A percentile compares a stretch with the other conserved stretches of the same genome.
Conservation (phyloP, 2,888 invertebrate genomes). For the Pristionchus entomophagus region DNA sequence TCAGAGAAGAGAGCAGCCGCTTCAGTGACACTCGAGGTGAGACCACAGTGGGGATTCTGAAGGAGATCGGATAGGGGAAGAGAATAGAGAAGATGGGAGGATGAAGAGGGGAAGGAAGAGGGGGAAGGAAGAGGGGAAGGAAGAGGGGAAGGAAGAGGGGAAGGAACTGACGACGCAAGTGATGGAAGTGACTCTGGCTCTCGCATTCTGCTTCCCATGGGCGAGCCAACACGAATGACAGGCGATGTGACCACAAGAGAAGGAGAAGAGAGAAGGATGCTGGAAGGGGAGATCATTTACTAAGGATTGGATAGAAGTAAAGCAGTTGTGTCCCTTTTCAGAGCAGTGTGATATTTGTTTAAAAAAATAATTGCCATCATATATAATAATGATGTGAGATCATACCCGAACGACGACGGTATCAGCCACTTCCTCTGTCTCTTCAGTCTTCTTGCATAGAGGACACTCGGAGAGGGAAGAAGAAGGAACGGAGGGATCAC, state of each 20-base stretch:
- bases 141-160: neutral
- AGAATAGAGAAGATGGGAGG: too few species aligned
- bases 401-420: neutral
- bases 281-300: neutral
- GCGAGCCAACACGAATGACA: neutral
- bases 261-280: neutral
- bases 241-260: conserved; percentile 1
- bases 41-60: neutral
- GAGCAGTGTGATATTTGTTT: too few species aligned
- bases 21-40: neutral
- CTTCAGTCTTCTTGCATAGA: neutral
- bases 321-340: too few species aligned
- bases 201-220: neutral
- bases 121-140: neutral
- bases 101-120: neutral
- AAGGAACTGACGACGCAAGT: neutral
- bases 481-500: neutral
- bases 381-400: neutral
- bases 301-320: neutral
- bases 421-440: neutral
- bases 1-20: neutral
- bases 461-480: neutral
- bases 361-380: too few species aligned
- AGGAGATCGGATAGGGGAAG: neutral
- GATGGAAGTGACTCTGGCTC: neutral